Evolutionary conservation across 2,113 vertebrate species (phyloP), one percentile per base, ranked within the genome.

Genomic region (Pelmatolapia mariae): DNA sequence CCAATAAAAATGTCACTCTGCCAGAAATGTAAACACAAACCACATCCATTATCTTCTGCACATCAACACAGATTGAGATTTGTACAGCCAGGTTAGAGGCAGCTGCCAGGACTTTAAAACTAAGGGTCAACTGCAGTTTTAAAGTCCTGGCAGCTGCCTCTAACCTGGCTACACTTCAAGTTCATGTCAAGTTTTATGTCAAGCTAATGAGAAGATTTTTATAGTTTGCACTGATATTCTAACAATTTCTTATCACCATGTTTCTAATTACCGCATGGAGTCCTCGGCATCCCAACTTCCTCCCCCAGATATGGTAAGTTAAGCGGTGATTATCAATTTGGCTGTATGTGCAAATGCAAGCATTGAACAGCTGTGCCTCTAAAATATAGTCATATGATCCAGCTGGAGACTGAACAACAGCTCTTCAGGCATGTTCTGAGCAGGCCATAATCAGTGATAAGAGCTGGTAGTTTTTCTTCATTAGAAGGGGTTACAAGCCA

Each of bases 161-260:
- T 38, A 5, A 33, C 4, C 8, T 36, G 47, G 76, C 50, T 53
- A 53, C 1, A 36, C 5, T 80, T 80, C 76, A 80, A 2, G 76
- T 36, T 36, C 13, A 78, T 78, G 26, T 50, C 43, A 78, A 31
- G 71, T 78, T 78, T 31, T 50, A 78, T 50, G 43, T 78, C 43
- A 47, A 12, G 16, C 18, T 50, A 76, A 50, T 47, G 71, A 76
- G 68, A 47, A 18, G 40, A 47, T 76, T 47, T 76, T 29, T 26
- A 47, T 18, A 76, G 15, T 47, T 76, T 76, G 16, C 10, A 76
- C 0, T 76, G 68, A 47, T 76, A 76, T 47, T 47, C 9, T 29
- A 47, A 47, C 40, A 76, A 76, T 29, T 26, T 76, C 68, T 47
- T 76, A 76, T 76, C 40, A 10, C 40, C 2, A 3, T 76, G 24